Conservation (phyloP, 2,113 vertebrate species). For the Onychostruthus taczanowskii region DNA sequence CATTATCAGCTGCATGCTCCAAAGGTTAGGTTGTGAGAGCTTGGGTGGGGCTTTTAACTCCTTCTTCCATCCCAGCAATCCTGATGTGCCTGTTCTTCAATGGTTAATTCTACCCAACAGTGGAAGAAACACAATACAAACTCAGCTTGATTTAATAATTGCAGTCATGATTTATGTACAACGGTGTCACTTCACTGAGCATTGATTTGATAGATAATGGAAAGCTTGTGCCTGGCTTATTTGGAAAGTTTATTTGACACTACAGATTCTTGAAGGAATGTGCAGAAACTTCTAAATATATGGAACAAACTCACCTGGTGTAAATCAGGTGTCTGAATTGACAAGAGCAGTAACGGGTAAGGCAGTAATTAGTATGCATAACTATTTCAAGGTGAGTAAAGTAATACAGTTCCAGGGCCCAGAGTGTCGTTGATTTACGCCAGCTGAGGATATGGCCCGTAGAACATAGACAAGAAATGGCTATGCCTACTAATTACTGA, state of each 20-base stretch:
- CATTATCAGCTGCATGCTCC: conserved; percentile 59
- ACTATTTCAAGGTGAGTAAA: conserved; percentile 33
- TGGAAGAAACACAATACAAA: background rate
- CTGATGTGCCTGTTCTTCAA: background rate
- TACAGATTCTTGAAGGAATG: background rate
- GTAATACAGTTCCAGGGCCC: background rate
- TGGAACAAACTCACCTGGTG: background rate
- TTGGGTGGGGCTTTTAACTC: conserved; percentile 60
- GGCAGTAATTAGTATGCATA: conserved; percentile 34
- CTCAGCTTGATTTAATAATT: conserved; percentile 44
- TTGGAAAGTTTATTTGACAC: conserved; percentile 13
- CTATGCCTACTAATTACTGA: background rate
- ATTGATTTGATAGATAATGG: conserved; percentile 39
- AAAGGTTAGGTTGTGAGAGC: conserved; percentile 57
- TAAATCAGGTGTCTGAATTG: conserved; percentile 40
- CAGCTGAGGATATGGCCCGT: background rate
- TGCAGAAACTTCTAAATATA: conserved; percentile 14
- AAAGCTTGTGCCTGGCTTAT: background rate
- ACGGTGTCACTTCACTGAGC: conserved; percentile 22
- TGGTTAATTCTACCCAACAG: background rate
- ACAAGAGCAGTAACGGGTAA: conserved; percentile 2
- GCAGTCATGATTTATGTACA: conserved; percentile 2
- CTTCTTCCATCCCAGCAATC: conserved; percentile 9
- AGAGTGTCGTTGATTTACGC: background rate
- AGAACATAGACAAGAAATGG: background rate